Conservation (phyloP, 2,113 vertebrate species). For the Rissa tridactyla region DNA sequence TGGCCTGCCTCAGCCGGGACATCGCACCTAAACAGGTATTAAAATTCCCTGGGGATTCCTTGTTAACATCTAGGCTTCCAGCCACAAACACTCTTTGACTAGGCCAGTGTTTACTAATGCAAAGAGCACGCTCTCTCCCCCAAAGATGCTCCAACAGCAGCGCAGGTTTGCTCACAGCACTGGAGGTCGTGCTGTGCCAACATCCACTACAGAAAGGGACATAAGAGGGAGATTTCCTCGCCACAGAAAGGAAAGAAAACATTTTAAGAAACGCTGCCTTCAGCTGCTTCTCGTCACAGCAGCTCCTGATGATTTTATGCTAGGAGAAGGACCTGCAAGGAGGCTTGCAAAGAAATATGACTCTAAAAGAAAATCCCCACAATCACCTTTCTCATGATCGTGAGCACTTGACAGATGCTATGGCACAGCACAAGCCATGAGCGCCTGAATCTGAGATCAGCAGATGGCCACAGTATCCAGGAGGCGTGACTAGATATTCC, state of each 20-base stretch:
- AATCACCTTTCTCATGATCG: not conserved
- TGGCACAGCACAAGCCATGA: not conserved
- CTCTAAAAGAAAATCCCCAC: not conserved
- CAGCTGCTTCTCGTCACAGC: not conserved
- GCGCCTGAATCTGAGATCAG: not conserved
- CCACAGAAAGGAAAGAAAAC: not conserved
- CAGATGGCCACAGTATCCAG: not conserved
- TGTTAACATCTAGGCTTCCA: not conserved
- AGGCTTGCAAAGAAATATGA: not conserved
- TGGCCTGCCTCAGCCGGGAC: not conserved
- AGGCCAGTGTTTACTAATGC: not conserved
- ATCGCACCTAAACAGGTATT: not conserved
- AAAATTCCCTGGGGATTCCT: not conserved
- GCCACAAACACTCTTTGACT: not conserved
- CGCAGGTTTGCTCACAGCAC: not conserved
- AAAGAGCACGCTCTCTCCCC: not conserved
- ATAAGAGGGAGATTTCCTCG: not conserved
- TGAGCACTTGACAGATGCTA: rapidly evolving
- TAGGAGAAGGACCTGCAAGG: not conserved
- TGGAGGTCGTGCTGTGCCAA: not conserved
- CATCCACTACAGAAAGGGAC: not conserved
- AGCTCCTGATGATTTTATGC: not conserved
- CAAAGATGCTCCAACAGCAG: not conserved
- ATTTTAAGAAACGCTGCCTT: not conserved
- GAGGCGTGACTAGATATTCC: not conserved